These are phyloP conservation scores for Thera britannica DNA, from an alignment of 2,888 invertebrate genomes.

Conservation along the genomic window DNA sequence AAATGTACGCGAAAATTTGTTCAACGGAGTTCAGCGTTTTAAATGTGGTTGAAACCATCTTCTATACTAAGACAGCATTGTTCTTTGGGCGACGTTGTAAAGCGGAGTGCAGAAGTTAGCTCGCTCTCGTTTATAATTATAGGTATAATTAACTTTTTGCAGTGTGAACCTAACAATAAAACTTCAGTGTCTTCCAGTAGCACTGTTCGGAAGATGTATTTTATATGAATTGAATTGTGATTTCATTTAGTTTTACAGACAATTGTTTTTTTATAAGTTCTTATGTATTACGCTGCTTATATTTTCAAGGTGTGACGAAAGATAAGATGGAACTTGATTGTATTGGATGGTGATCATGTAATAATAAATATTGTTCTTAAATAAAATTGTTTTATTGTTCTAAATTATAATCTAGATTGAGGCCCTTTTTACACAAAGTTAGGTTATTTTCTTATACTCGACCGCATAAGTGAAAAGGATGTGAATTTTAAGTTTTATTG, in stretches of 20 bases:
- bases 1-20: too few relatives aligned
- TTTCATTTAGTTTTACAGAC: conserved; percentile 66
- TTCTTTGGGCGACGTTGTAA: background rate
- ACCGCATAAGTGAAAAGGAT: background rate
- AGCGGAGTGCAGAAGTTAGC: conserved; percentile 13
- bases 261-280: conserved; percentile 66
- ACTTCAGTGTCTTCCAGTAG: conserved; percentile 77
- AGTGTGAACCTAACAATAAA: conserved; percentile 51
- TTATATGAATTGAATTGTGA: conserved; percentile 56
- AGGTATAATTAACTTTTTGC: conserved; percentile 44
- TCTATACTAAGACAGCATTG: background rate
- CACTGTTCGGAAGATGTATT: conserved; percentile 61
- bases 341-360: conserved; percentile 77
- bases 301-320: conserved; percentile 76
- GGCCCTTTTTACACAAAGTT: background rate
- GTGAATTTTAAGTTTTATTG: too few relatives aligned
- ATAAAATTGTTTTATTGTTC: conserved; percentile 52
- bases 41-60: background rate
- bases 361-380: conserved; percentile 77
- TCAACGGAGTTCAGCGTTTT: too few relatives aligned
- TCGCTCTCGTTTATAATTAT: conserved; percentile 29
- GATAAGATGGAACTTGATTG: conserved; percentile 75
- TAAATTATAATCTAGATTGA: conserved; percentile 6
- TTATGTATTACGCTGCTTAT: conserved; percentile 51
- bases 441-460: background rate